Evolutionary conservation across 2,888 invertebrate species (phyloP).

Genomic region (Bellardia pandia): DNA sequence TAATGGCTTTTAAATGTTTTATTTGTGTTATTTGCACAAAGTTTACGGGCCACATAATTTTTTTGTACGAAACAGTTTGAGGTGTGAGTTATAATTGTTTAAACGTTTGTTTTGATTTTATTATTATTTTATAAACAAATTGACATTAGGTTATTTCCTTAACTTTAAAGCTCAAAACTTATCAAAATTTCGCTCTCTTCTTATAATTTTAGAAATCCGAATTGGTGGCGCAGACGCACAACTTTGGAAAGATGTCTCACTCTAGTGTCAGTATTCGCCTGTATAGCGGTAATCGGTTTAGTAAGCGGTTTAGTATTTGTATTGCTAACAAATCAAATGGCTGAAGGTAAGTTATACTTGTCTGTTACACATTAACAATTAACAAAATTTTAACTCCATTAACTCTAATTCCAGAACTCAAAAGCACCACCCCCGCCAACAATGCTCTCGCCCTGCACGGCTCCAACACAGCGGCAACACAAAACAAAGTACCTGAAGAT

Average conservation of each 20-base stretch:
- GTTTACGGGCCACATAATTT: not conserved
- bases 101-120: too few relatives aligned
- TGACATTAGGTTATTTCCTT: not conserved
- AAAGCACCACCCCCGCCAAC: conserved; percentile 66
- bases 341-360: conserved; percentile 77
- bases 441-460: conserved; percentile 79
- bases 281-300: conserved; percentile 87
- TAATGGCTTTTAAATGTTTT: not conserved
- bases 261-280: conserved; percentile 86
- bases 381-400: too few relatives aligned
- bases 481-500: conserved; percentile 75
- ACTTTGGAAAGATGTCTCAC: conserved; percentile 89
- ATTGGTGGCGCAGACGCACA: conserved; percentile 92
- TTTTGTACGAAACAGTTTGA: too few relatives aligned
- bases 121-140: too few relatives aligned
- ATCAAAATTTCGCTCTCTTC: conserved; percentile 4
- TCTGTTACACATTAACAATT: too few relatives aligned
- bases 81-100: too few relatives aligned
- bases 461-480: conserved; percentile 76
- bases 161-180: too few relatives aligned
- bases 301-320: conserved; percentile 87
- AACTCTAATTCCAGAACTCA: conserved; percentile 66
- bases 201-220: conserved; percentile 88
- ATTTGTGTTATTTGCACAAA: not conserved
- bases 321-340: conserved; percentile 80